Base-by-base conservation (phyloP, 2,113 vertebrate species). In the Sorex araneus region DNA sequence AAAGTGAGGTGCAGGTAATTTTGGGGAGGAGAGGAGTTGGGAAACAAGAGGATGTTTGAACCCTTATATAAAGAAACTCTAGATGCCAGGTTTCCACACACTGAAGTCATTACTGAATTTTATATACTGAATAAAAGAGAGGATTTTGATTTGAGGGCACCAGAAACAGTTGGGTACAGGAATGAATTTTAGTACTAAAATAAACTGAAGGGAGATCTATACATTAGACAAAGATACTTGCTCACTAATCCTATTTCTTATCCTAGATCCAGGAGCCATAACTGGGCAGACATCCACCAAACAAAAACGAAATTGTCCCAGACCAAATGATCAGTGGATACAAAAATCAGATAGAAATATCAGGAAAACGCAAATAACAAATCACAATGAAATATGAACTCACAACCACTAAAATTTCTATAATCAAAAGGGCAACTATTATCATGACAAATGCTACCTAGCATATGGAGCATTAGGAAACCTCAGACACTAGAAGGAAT, bases 301-400 rank as follows among this genome's bases (percentile, higher is more conserved):
- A 1, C 80, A 86, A 80, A 94, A 88, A 67, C 6, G 9, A 30
- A 92, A 82, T 63, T 70, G 32, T 15, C 66, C 50, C 27, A n/a
- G 18, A 50, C 57, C 18, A 60, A 60, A 60, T 4, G 19, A 60
- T 60, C 57, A 60, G 18, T 60, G 18, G 57, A 60, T 60, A 60
- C 57, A 60, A 60, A 60, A 60, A 16, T 60, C 57, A 60, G 54
- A 19, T 54, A 16, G 57, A 60, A 60, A 60, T 23, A 60, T 86
- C 36, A 92, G 60, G 45, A 89, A 86, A 95, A 89, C 76, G 32
- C 57, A 86, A 90, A 73, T 93, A 18, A 86, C 93, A 91, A 57
- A 83, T 60, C 12, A 89, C 40, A 77, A 28, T 90, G 47, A 76
- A 54, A 73, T 67, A 78, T 25, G 50, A 83, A n/a, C 77, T 95